Conservation (phyloP, 2,113 vertebrate species). For the Oncorhynchus nerka region DNA sequence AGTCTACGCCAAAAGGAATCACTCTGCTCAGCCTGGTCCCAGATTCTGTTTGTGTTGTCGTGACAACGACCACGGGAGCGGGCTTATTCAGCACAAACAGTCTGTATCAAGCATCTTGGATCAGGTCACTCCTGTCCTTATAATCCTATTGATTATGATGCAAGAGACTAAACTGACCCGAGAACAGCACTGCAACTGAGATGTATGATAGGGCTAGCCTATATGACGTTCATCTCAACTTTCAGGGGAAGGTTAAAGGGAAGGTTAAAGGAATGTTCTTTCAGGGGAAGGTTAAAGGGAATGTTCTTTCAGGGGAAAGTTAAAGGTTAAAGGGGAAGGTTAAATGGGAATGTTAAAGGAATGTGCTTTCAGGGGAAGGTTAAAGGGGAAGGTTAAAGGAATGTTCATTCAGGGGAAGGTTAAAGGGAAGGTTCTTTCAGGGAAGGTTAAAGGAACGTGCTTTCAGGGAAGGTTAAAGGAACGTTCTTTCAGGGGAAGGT, state of each 20-base stretch:
- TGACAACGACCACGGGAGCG: no score
- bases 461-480: neutral
- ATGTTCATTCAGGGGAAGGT: constrained; percentile 3
- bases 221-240: constrained; percentile 5
- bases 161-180: no score
- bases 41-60: no score
- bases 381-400: constrained; percentile 15
- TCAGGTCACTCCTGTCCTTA: no score
- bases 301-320: no score
- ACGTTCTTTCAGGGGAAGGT: neutral
- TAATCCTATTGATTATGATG: no score
- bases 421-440: neutral
- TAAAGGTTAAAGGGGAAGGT: no score
- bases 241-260: constrained; percentile 11
- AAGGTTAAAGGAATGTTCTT: neutral
- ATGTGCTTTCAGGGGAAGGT: neutral
- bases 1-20: no score
- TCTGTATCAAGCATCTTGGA: no score
- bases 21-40: no score
- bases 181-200: no score
- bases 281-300: constrained; percentile 17
- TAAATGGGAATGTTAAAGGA: constrained; percentile 47
- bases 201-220: neutral
- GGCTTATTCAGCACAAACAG: no score
- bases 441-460: neutral